phyloP scores from a whole-genome alignment of 1,140 invertebrate genomes.

The Ips nitidus region DNA sequence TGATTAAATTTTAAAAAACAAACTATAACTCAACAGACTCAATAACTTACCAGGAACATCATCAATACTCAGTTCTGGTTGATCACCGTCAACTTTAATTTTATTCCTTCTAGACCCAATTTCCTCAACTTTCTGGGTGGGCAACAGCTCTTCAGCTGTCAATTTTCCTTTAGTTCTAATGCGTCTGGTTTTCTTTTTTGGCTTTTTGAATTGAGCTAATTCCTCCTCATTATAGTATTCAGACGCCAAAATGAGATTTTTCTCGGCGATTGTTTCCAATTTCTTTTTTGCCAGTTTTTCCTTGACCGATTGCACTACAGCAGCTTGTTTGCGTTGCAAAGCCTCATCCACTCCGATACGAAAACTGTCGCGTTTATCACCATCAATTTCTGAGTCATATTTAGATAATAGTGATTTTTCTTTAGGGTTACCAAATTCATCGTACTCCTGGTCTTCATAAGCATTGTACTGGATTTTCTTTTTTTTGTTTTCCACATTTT shows the following conservation, averaged over 20 bases:
- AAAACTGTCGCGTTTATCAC: constrained; percentile 77
- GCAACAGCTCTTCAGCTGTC: constrained; percentile 63
- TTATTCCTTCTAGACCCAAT: constrained; percentile 56
- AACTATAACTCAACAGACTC: background rate
- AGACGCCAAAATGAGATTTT: constrained; percentile 72
- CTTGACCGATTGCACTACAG: constrained; percentile 57
- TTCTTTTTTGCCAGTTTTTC: constrained; percentile 67
- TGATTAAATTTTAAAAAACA: background rate
- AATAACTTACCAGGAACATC: constrained; percentile 55
- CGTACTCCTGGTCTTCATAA: constrained; percentile 84
- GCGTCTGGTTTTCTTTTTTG: constrained; percentile 82
- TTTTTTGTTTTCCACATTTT: constrained; percentile 84
- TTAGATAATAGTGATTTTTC: constrained; percentile 77
- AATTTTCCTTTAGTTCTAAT: constrained; percentile 57
- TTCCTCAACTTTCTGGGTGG: constrained; percentile 53
- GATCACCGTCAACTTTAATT: constrained; percentile 38
- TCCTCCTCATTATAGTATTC: constrained; percentile 89
- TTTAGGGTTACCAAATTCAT: constrained; percentile 76
- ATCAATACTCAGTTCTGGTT: constrained; percentile 54
- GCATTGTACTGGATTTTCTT: constrained; percentile 80
- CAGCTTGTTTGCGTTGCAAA: constrained; percentile 54
- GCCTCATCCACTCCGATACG: constrained; percentile 66
- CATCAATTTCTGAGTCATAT: constrained; percentile 95
- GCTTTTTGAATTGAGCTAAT: constrained; percentile 85
- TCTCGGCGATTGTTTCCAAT: constrained; percentile 70